phyloP scores from a whole-genome alignment of 2,888 invertebrate genomes.

The Piscicola geometra region DNA sequence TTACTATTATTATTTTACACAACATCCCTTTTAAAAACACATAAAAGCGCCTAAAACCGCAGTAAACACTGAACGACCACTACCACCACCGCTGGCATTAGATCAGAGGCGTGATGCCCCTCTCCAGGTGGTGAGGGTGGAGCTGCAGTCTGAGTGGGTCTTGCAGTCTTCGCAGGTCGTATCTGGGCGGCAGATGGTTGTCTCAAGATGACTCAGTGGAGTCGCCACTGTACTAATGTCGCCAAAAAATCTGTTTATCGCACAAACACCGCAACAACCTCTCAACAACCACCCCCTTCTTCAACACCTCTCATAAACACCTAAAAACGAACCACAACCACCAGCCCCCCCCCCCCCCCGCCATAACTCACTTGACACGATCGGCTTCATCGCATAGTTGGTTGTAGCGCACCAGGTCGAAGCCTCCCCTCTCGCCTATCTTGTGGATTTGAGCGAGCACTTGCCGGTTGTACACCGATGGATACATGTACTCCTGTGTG shows the following conservation, averaged over 20 bases:
- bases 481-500: slow-evolving; percentile 79
- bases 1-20: slow-evolving; percentile 13
- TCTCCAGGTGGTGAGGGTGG: slow-evolving; percentile 25
- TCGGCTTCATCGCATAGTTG: slow-evolving; percentile 68
- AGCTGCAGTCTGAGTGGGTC: slow-evolving; percentile 63
- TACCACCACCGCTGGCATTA: too few species aligned
- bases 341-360: too few species aligned
- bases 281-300: too few species aligned
- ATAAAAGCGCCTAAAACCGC: neutral
- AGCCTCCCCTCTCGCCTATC: slow-evolving; percentile 79
- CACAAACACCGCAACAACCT: too few species aligned
- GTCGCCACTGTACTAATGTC: too few species aligned
- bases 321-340: too few species aligned
- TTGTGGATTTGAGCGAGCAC: slow-evolving; percentile 79
- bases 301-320: too few species aligned
- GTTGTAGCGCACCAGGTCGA: slow-evolving; percentile 76
- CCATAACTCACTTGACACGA: slow-evolving; percentile 64
- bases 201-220: too few species aligned
- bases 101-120: neutral
- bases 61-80: neutral
- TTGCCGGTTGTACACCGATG: slow-evolving; percentile 81
- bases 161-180: slow-evolving; percentile 68
- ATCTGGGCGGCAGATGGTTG: slow-evolving; percentile 49
- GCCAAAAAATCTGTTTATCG: too few species aligned
- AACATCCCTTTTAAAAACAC: neutral